Conservation (phyloP, 2,797 vertebrate species). For the Eurystomus glaucurus region DNA sequence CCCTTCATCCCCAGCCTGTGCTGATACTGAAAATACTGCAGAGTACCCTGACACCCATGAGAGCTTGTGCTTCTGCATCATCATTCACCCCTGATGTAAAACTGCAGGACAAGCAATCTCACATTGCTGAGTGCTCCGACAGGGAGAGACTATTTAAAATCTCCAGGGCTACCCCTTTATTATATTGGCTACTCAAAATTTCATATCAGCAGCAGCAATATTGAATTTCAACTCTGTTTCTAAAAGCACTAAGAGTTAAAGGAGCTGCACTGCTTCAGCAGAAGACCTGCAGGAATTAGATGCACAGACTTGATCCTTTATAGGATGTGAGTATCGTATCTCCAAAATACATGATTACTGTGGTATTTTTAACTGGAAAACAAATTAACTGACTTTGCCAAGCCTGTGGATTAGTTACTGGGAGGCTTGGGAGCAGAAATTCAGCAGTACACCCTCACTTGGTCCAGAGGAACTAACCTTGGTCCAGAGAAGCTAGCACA, state of each 20-base stretch:
- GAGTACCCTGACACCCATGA: neutral
- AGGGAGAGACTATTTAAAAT: neutral
- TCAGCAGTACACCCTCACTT: neutral
- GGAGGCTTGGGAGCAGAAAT: neutral
- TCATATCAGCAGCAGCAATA: neutral
- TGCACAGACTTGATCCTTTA: fast-evolving
- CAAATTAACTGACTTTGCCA: neutral
- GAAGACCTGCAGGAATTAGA: neutral
- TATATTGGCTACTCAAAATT: neutral
- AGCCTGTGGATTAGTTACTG: neutral
- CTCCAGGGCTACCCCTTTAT: neutral
- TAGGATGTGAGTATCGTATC: neutral
- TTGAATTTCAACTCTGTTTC: neutral
- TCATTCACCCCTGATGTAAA: neutral
- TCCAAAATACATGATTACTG: neutral
- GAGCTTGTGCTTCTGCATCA: neutral
- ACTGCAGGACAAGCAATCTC: neutral
- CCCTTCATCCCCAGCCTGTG: neutral
- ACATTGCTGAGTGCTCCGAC: neutral
- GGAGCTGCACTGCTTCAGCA: neutral
- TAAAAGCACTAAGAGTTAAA: neutral
- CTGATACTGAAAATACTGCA: neutral
- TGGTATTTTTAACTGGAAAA: neutral
- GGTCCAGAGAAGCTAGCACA: neutral
- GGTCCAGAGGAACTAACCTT: neutral